These are phyloP conservation scores for Pristionchus pacificus DNA, from an alignment of 1,140 invertebrate genomes.

Conservation along the genomic window DNA sequence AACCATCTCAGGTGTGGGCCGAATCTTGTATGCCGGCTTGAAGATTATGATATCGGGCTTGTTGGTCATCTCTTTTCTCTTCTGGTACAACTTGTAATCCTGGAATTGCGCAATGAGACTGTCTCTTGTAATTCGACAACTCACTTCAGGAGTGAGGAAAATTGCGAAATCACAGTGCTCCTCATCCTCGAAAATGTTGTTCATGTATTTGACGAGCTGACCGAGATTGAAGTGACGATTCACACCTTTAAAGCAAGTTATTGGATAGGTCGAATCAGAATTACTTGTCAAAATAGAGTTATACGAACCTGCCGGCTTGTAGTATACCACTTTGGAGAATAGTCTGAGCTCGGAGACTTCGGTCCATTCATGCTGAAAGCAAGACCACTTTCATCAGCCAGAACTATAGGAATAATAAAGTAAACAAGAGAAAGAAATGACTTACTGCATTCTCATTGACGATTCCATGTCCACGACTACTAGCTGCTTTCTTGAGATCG, in stretches of 20 bases:
- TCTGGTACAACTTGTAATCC: neutral
- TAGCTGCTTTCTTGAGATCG: neutral
- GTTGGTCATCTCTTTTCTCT: constrained; percentile 4
- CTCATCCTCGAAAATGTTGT: constrained; percentile 14
- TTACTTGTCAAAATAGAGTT: neutral
- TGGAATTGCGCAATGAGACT: neutral
- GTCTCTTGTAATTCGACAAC: neutral
- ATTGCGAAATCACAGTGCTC: constrained; percentile 10
- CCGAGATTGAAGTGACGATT: constrained; percentile 9
- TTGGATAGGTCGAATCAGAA: neutral
- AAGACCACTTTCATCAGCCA: constrained; percentile 5
- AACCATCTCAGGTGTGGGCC: constrained; percentile 7
- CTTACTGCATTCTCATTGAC: neutral
- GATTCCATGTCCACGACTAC: neutral
- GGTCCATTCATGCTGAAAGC: constrained; percentile 1
- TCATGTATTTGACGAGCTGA: neutral
- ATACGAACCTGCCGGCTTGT: constrained; percentile 19
- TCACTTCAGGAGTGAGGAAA: constrained; percentile 4
- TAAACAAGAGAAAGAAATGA: neutral
- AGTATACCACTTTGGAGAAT: neutral
- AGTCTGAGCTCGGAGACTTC: constrained; percentile 11
- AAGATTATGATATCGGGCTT: constrained; percentile 8
- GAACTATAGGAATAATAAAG: no score
- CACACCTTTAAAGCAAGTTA: constrained; percentile 16
- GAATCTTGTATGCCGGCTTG: constrained; percentile 6